Conservation (phyloP, 2,113 vertebrate genomes). For the Rhagologus leucostigma region DNA sequence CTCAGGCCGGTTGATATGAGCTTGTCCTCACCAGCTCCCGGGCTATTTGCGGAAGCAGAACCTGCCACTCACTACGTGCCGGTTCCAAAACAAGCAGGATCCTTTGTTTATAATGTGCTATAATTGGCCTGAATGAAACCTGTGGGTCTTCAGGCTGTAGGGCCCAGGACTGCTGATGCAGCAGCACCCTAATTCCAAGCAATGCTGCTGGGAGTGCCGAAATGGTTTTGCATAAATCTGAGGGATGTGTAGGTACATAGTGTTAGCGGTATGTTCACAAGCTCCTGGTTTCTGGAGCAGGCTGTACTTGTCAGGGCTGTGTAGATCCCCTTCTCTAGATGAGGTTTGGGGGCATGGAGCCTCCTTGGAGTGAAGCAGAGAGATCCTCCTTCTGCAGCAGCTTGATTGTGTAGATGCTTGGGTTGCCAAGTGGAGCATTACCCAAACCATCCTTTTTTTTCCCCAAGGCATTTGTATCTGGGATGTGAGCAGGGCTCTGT, state of each 20-base stretch:
- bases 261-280: neutral
- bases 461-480: neutral
- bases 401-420: neutral
- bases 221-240: neutral
- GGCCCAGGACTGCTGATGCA: neutral
- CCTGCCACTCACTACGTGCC: accelerated
- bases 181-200: neutral
- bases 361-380: neutral
- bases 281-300: neutral
- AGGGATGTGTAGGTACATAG: neutral
- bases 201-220: neutral
- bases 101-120: slow-evolving; percentile 27
- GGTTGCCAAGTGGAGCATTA: neutral
- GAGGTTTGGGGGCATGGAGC: neutral
- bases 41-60: neutral
- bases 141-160: neutral
- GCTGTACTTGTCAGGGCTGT: neutral
- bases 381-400: neutral
- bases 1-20: neutral
- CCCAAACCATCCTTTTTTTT: neutral
- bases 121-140: neutral
- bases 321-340: neutral
- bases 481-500: neutral
- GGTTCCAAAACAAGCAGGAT: slow-evolving; percentile 6
- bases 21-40: neutral